Evolutionary conservation across 2,888 invertebrate species (phyloP).

Genomic region (Pheosia gnoma): DNA sequence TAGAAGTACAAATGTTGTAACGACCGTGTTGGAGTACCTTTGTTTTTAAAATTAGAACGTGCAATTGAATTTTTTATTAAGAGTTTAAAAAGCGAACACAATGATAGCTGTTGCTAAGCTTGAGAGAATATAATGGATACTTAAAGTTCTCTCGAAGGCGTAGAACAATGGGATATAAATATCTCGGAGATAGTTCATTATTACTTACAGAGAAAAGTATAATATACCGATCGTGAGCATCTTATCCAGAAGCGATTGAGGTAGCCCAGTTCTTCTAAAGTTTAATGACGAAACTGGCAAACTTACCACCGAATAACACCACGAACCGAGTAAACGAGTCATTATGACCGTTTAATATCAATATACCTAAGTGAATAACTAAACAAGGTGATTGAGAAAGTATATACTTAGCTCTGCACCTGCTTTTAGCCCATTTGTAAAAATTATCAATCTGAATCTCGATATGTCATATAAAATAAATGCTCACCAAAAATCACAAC

Average conservation of each 20-base stretch:
- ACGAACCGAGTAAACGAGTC: too few relatives aligned
- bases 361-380: too few relatives aligned
- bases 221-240: not conserved
- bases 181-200: not conserved
- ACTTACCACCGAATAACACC: not conserved
- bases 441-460: too few relatives aligned
- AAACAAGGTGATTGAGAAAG: too few relatives aligned
- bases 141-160: not conserved
- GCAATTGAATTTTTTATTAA: constrained; percentile 24
- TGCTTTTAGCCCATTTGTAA: too few relatives aligned
- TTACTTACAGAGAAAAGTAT: not conserved
- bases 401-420: too few relatives aligned
- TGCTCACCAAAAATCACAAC: too few relatives aligned
- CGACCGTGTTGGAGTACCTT: constrained; percentile 23
- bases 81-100: constrained; percentile 4
- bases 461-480: too few relatives aligned
- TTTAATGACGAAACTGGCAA: not conserved
- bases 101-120: constrained; percentile 3
- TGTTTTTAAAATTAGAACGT: constrained; percentile 37
- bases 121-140: not conserved
- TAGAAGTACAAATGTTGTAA: constrained; percentile 28
- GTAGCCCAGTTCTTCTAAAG: too few relatives aligned
- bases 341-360: too few relatives aligned
- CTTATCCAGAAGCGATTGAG: not conserved
- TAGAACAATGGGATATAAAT: not conserved